Evolutionary conservation across 2,113 vertebrate species (phyloP).

Genomic region (Shinisaurus crocodilurus): DNA sequence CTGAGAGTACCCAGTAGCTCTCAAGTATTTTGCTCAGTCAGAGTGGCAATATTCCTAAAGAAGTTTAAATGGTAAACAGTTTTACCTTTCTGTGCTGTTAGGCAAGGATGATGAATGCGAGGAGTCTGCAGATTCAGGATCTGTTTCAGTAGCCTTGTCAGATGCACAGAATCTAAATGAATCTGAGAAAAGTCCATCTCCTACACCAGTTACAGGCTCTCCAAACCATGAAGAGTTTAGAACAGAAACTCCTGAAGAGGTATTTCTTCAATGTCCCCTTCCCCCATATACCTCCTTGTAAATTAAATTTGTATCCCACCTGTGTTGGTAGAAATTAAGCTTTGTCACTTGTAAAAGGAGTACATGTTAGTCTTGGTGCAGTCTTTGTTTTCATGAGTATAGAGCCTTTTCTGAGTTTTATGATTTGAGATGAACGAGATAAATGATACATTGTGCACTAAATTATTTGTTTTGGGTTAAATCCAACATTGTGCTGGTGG

Average conservation of each 20-base stretch:
- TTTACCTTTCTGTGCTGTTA: constrained; percentile 49
- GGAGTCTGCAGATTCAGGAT: constrained; percentile 79
- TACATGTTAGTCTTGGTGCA: neutral
- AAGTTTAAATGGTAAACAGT: neutral
- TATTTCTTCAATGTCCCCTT: constrained; percentile 30
- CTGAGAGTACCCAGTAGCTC: too few relatives aligned
- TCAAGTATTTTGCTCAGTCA: neutral
- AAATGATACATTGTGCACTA: neutral
- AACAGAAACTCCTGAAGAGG: constrained; percentile 69
- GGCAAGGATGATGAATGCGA: constrained; percentile 84
- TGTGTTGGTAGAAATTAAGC: neutral
- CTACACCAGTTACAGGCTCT: constrained; percentile 64
- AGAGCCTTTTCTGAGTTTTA: neutral
- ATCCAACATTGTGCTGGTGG: too few relatives aligned
- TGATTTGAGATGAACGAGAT: neutral
- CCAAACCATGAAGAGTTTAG: constrained; percentile 67
- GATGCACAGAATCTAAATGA: constrained; percentile 74
- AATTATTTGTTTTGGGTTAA: neutral
- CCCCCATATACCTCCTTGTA: neutral
- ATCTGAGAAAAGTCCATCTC: constrained; percentile 75
- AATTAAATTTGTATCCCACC: neutral
- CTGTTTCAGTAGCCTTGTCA: constrained; percentile 64
- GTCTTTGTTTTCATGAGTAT: neutral
- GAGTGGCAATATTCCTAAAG: neutral
- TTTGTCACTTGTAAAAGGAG: neutral